Conservation (phyloP, 2,797 vertebrate species). For the Thaleichthys pacificus region DNA sequence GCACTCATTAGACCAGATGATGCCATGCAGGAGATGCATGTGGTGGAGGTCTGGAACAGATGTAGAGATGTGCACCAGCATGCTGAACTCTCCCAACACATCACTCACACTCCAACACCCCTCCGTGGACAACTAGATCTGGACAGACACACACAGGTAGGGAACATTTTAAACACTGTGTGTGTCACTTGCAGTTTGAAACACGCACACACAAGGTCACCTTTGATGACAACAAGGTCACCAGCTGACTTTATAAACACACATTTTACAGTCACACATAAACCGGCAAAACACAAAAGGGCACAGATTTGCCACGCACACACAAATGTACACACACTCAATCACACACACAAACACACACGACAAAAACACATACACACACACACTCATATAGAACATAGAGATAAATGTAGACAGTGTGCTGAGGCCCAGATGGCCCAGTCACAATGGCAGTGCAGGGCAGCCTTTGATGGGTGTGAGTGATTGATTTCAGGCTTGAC, state of each 20-base stretch:
- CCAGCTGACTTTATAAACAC: background rate
- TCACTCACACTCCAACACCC: too few relatives aligned
- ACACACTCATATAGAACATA: slow-evolving; percentile 59
- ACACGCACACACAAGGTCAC: background rate
- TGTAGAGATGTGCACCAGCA: slow-evolving; percentile 34
- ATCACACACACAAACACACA: slow-evolving; percentile 19
- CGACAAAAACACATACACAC: slow-evolving; percentile 27
- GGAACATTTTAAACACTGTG: background rate
- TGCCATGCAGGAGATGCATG: slow-evolving; percentile 58
- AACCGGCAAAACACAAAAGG: background rate
- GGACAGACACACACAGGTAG: background rate
- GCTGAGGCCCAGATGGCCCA: slow-evolving; percentile 80
- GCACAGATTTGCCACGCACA: background rate
- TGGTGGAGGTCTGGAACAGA: slow-evolving; percentile 54
- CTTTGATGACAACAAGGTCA: background rate
- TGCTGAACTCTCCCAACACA: background rate
- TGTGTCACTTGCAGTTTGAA: background rate
- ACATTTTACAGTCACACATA: background rate
- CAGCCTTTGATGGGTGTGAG: slow-evolving; percentile 85
- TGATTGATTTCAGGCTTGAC: slow-evolving; percentile 88
- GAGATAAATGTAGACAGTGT: slow-evolving; percentile 73
- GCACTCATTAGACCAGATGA: slow-evolving; percentile 58
- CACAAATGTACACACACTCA: slow-evolving; percentile 7
- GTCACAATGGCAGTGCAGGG: slow-evolving; percentile 78
- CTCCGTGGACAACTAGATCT: background rate